Evolutionary conservation across 2,888 invertebrate species (phyloP).

Genomic region (Aleiodes leptofemur): DNA sequence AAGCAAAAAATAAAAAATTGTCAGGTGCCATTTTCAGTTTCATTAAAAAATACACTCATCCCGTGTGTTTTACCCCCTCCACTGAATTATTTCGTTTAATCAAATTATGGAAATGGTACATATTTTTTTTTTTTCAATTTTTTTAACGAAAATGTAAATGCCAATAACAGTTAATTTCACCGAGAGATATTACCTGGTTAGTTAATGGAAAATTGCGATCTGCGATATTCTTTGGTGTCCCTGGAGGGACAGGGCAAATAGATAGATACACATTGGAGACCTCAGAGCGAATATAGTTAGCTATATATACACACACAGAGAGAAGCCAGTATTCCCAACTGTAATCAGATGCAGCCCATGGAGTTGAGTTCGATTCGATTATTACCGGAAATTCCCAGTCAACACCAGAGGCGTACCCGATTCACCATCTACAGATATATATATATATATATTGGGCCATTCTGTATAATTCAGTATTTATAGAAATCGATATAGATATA

Average conservation of each 20-base stretch:
- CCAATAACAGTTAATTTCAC: slow-evolving; percentile 5
- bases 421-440: slow-evolving; percentile 1
- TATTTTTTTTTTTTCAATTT: too few species aligned
- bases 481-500: too few species aligned
- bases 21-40: too few species aligned
- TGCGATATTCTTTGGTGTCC: slow-evolving; percentile 13
- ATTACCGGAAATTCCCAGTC: slow-evolving; percentile 37
- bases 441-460: too few species aligned
- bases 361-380: slow-evolving; percentile 42
- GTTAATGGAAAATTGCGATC: slow-evolving; percentile 20
- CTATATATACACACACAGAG: neutral
- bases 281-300: slow-evolving; percentile 14
- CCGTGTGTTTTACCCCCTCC: too few species aligned
- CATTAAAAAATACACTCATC: too few species aligned
- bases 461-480: too few species aligned
- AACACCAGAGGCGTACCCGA: slow-evolving; percentile 33
- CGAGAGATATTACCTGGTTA: slow-evolving; percentile 15
- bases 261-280: slow-evolving; percentile 46
- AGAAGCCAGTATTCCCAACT: slow-evolving; percentile 21
- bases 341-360: slow-evolving; percentile 47
- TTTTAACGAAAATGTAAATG: too few species aligned
- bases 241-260: slow-evolving; percentile 36
- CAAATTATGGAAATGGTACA: too few species aligned
- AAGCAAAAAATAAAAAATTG: too few species aligned
- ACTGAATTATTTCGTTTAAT: too few species aligned